A percentile compares a stretch with the other conserved stretches of the same genome.
These are phyloP conservation scores for Meleagris gallopavo DNA, from an alignment of 2,113 vertebrate species.

Conservation along the genomic window DNA sequence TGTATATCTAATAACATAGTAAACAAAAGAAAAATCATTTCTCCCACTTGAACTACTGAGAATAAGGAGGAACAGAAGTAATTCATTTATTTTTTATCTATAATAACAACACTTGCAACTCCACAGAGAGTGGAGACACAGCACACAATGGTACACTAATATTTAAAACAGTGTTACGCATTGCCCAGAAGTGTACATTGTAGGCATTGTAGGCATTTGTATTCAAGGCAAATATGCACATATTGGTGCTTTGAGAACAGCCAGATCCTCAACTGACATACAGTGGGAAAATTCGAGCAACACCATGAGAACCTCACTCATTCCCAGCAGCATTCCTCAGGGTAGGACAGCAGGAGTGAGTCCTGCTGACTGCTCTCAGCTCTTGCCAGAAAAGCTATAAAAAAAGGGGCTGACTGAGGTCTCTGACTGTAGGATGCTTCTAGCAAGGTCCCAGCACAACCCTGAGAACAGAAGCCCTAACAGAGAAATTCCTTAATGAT, in stretches of 20 bases:
- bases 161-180: not conserved
- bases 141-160: fast-evolving
- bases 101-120: not conserved
- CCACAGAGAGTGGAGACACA: not conserved
- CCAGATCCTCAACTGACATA: not conserved
- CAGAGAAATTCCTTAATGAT: not conserved
- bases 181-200: not conserved
- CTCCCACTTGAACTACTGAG: not conserved
- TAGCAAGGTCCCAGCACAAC: not conserved
- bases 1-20: not conserved
- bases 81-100: not conserved
- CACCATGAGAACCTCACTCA: not conserved
- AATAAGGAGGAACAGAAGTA: not conserved
- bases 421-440: not conserved
- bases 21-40: not conserved
- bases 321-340: not conserved
- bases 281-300: not conserved
- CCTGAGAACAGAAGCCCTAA: not conserved
- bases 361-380: fast-evolving
- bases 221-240: fast-evolving
- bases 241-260: not conserved
- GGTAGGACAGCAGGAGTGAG: not conserved
- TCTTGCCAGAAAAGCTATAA: not conserved
- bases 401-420: not conserved
- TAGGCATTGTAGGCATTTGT: fast-evolving